phyloP scores from a whole-genome alignment of 2,888 invertebrate genomes.

The Dasysyrphus albostriatus region DNA sequence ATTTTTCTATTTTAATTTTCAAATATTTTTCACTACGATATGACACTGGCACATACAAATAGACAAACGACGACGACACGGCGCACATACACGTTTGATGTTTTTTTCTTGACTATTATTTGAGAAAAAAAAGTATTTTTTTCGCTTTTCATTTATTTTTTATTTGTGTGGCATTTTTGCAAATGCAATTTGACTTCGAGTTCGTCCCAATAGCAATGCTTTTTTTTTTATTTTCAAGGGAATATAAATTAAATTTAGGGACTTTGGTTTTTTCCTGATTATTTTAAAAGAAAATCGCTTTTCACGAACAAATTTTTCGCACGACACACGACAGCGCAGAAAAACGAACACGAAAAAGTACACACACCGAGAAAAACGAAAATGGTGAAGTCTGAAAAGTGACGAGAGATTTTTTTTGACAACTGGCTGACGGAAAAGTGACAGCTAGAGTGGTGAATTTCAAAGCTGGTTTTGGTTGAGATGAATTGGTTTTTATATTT shows the following conservation, averaged over 20 bases:
- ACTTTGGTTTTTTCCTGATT: conserved; percentile 33
- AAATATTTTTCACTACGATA: conserved; percentile 60
- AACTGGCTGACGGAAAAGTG: conserved; percentile 37
- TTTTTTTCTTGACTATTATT: conserved; percentile 25
- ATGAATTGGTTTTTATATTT: conserved; percentile 6
- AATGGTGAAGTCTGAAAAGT: conserved; percentile 32
- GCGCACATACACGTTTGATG: conserved; percentile 50
- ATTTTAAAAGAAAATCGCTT: conserved; percentile 56
- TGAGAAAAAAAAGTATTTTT: conserved; percentile 36
- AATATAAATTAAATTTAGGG: conserved; percentile 5
- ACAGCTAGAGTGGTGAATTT: conserved; percentile 60
- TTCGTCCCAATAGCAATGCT: conserved; percentile 28
- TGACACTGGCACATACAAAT: conserved; percentile 54
- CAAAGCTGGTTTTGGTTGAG: neutral
- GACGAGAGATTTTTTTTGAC: conserved; percentile 56
- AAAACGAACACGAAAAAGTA: conserved; percentile 49
- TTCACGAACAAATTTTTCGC: conserved; percentile 62
- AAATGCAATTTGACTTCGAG: conserved; percentile 38
- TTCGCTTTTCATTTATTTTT: conserved; percentile 21
- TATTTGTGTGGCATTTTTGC: conserved; percentile 72
- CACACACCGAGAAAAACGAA: conserved; percentile 45
- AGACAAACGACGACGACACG: conserved; percentile 30
- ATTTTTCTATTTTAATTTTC: conserved; percentile 51
- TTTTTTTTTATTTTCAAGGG: conserved; percentile 10
- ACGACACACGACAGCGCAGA: conserved; percentile 74